Percentiles rank a stretch among this genome's conserved stretches.
Evolutionary conservation across 2,113 vertebrate genomes (phyloP).

Genomic region (Cathartes aura): DNA sequence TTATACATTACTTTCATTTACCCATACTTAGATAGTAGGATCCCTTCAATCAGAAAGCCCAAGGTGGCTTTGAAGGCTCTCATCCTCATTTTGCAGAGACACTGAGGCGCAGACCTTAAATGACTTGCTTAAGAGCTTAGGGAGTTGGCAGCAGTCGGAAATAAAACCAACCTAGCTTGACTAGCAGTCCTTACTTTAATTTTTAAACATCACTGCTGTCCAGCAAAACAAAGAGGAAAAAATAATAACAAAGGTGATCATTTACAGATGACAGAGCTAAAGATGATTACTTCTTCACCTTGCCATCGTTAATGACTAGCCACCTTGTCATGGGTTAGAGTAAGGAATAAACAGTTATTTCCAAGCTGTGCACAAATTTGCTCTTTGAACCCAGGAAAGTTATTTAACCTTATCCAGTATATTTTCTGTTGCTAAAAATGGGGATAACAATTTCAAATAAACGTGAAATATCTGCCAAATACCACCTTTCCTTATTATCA

Average conservation of each 20-base stretch:
- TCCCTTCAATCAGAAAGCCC: background rate
- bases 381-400: background rate
- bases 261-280: background rate
- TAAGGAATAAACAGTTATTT: background rate
- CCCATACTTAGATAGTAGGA: background rate
- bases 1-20: background rate
- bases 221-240: background rate
- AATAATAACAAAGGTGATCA: background rate
- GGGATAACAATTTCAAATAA: background rate
- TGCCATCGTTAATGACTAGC: background rate
- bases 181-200: background rate
- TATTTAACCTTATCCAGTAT: background rate
- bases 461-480: background rate
- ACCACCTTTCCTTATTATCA: background rate
- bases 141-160: background rate
- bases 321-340: background rate
- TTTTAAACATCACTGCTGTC: background rate
- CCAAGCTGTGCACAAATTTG: background rate
- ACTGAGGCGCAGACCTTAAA: background rate
- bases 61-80: background rate
- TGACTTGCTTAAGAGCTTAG: background rate
- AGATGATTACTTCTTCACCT: background rate
- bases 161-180: background rate
- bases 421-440: background rate
- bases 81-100: background rate